phyloP scores from a whole-genome alignment of 2,113 vertebrate species.

The Pterocles orientalis region DNA sequence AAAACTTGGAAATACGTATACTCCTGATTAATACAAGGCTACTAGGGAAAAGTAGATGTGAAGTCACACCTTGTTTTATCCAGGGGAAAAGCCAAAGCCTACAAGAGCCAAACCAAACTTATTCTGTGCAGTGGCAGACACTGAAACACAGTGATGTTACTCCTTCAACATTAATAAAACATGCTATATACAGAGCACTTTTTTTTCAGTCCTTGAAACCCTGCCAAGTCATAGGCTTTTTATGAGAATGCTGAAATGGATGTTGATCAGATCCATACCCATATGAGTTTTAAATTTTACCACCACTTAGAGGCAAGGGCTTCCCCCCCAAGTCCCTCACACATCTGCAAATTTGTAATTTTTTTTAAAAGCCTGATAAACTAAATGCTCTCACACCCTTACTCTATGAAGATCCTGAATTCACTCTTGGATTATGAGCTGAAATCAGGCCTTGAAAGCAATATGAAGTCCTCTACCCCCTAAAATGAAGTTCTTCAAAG shows the following conservation, averaged over 20 bases:
- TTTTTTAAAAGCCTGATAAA: not conserved
- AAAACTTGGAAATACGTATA: not conserved
- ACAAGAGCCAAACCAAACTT: conserved; percentile 9
- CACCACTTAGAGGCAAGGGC: not conserved
- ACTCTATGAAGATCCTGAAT: not conserved
- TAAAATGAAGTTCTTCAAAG: not conserved
- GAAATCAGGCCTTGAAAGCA: not conserved
- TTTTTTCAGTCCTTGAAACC: conserved; percentile 17
- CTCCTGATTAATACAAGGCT: not conserved
- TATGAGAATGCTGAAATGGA: conserved; percentile 38
- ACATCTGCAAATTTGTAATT: not conserved
- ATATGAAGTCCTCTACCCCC: not conserved
- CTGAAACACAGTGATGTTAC: conserved; percentile 27
- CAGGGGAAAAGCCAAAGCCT: not conserved
- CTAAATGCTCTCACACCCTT: not conserved
- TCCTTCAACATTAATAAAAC: conserved; percentile 59
- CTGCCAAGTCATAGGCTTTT: conserved; percentile 59
- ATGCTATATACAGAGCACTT: conserved; percentile 15
- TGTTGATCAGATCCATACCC: conserved; percentile 44
- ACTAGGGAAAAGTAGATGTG: conserved; percentile 27
- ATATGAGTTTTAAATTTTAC: conserved; percentile 34
- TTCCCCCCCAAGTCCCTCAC: not conserved
- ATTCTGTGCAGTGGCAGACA: not conserved
- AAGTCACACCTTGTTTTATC: conserved; percentile 19
- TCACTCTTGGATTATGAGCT: not conserved